Base-by-base conservation (phyloP, 2,888 invertebrate genomes). In the Empis stercorea region DNA sequence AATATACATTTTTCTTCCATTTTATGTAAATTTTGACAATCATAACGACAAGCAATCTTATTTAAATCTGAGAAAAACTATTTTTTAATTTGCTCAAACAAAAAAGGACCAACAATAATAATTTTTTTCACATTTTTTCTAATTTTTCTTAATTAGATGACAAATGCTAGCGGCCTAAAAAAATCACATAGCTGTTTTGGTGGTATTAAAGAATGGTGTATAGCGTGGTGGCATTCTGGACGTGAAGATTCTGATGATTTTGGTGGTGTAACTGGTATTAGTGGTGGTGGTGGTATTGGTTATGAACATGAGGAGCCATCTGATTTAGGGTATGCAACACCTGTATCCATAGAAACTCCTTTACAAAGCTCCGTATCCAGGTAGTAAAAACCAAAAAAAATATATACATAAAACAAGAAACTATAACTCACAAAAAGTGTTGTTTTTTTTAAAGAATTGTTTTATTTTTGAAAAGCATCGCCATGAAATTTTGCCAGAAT, bases 201-300 rank as follows among this genome's bases (percentile, higher is more conserved):
- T 54, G 64, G 76, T 15, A 69, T 84, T 46, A 71, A 80, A 52
- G 80, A 81, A 53, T 87, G 87, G 88, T 88, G 88, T 66, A 77
- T 87, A 48, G 87, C 87, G 61, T 88, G 88, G 88, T 88, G 87
- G 87, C 87, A 87, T 66, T 87, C 87, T 13, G 88, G 88, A 1
- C 75, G 87, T 34, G 87, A 88, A 52, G 87, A 88, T 59, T 75
- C 81, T 52, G 84, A 84, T 57, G 85, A 84, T 53, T 84, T 81
- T 56, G 82, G 43, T 42, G 46, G 15, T 37, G n/a, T n/a, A n/a
- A 15, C 14, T 36, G 15, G 37, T 37, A n/a, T n/a, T 27, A 7
- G 13, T n/a, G 78, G 65, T 20, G 44, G 44, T 56, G 82, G 30
- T 41, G 45, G 16, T 37, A 80, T 79, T 52, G 84, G 59, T 44